Conservation (phyloP, 1,140 invertebrate species). For the Stratiolaelaps scimitus region DNA sequence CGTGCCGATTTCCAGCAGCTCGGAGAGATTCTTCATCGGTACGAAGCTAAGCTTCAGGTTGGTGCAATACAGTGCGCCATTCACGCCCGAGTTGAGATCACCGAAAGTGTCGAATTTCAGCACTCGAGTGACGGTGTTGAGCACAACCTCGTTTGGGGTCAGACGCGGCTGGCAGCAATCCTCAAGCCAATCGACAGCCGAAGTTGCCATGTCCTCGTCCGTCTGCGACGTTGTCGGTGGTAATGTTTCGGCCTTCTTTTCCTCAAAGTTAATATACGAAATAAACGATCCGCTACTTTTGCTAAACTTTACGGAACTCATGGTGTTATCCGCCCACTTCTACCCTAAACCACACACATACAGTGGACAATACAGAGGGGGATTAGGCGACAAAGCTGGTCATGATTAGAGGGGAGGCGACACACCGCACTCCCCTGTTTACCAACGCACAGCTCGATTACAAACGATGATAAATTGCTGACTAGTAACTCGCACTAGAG, state of each 20-base stretch:
- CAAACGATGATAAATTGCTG: too few relatives aligned
- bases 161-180: conserved; percentile 18
- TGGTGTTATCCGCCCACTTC: background rate
- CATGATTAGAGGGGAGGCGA: too few relatives aligned
- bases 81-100: conserved; percentile 12
- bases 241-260: background rate
- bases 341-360: too few relatives aligned
- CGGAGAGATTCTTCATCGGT: conserved; percentile 19
- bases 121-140: conserved; percentile 22
- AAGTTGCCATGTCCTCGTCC: background rate
- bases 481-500: too few relatives aligned
- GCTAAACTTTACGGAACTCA: conserved; percentile 24
- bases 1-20: conserved; percentile 20
- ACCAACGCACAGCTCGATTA: too few relatives aligned
- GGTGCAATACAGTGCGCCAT: conserved; percentile 9
- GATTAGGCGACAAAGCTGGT: too few relatives aligned
- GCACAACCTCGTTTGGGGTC: conserved; percentile 5
- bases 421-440: too few relatives aligned
- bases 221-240: background rate
- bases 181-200: conserved; percentile 1
- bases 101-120: conserved; percentile 21
- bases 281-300: conserved; percentile 23
- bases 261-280: conserved; percentile 27
- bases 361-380: too few relatives aligned
- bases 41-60: conserved; percentile 26